Evolutionary conservation across 2,113 vertebrate genomes (phyloP).

Genomic region (Menura novaehollandiae): DNA sequence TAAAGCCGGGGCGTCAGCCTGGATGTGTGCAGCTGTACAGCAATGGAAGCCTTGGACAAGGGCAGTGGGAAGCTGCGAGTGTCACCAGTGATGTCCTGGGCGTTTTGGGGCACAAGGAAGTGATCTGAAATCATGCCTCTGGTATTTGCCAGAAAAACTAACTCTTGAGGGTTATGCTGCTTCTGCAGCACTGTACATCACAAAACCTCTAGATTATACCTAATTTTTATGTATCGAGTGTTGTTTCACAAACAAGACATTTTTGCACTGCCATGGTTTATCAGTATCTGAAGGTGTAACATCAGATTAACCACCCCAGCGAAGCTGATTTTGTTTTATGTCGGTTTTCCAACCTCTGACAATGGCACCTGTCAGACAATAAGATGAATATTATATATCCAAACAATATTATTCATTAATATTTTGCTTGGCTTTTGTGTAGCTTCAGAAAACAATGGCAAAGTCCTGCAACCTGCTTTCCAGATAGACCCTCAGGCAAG

Average conservation of each 20-base stretch:
- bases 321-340: not conserved
- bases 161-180: not conserved
- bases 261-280: not conserved
- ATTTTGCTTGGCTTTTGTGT: not conserved
- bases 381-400: not conserved
- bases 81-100: not conserved
- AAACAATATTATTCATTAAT: not conserved
- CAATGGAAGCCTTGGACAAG: not conserved
- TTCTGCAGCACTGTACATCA: not conserved
- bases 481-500: not conserved
- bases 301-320: not conserved
- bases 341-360: not conserved
- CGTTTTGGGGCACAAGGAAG: not conserved
- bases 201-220: not conserved
- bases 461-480: not conserved
- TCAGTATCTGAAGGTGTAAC: not conserved
- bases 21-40: not conserved
- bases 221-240: not conserved
- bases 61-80: not conserved
- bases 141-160: not conserved
- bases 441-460: not conserved
- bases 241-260: not conserved
- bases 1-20: fast-evolving
- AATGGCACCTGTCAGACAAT: not conserved
- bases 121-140: not conserved